Base-by-base conservation (phyloP, 2,888 invertebrate genomes). In the Diaphora mendica region DNA sequence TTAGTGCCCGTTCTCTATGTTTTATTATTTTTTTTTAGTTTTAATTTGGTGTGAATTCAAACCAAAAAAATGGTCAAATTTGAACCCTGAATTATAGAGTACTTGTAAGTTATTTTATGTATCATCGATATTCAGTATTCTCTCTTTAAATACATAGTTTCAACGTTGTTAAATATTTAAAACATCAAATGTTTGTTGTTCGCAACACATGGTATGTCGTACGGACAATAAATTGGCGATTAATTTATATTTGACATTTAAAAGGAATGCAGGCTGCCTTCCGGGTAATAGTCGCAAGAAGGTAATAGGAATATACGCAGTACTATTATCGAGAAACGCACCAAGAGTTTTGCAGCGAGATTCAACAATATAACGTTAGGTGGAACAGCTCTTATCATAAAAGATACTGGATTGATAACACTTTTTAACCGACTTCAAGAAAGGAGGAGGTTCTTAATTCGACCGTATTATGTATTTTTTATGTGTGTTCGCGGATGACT, bases 221-320 rank as follows among this genome's bases (percentile, higher is more conserved):
- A 62, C 30, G 8, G 17, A 30, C 59, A 59, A 30, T 30, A 5
- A 26, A 26, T 26, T 30, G 30, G 17, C 15, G 15, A 30, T 62
- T 30, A 62, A 62, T 17, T 30, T 62, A 62, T 30, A 62, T 62
- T 62, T 62, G 30, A 65, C 39, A 26, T 83, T 83, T 83, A 77
- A 76, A 39, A n/a, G 78, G 79, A 81, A 83, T 83, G 82, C 73
- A 71, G 71, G 8, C 30, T 20, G 20, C 11, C 67, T 67, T 67
- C 44, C 30, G 65, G 72, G 23, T 48, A 48, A 77, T 74, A 74
- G 71, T 62, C 26, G 75, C 59, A 59, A 39, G 39, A 20, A 17
- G 11, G 3, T 42, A 39, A 5, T 39, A 39, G 59, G n/a, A 59
- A 35, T 68, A 55, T n/a, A 39, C 59, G 35, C 59, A 26, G 55